Evolutionary conservation across 2,113 vertebrate species (phyloP).

Genomic region (Coreoperca whiteheadi): DNA sequence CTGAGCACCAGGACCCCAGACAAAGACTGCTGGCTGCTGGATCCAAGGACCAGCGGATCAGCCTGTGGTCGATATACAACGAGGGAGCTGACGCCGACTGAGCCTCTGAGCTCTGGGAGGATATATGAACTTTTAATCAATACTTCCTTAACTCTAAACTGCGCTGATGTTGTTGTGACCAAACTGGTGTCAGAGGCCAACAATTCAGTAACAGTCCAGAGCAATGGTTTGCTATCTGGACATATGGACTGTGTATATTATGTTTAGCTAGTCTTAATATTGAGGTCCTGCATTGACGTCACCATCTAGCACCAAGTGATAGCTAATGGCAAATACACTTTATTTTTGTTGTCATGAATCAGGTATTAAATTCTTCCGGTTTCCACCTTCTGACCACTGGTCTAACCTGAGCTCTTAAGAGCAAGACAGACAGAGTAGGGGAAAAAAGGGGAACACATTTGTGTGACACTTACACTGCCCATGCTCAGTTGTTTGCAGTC

Average conservation of each 20-base stretch:
- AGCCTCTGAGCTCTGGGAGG: conserved; percentile 33
- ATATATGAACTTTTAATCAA: conserved; percentile 9
- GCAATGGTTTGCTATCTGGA: neutral
- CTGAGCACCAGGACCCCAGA: conserved; percentile 79
- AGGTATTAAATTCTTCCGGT: neutral
- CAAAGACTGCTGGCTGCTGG: conserved; percentile 91
- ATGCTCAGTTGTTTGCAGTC: neutral
- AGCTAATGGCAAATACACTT: neutral
- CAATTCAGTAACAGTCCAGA: neutral
- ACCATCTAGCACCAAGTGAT: neutral
- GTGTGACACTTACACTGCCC: neutral
- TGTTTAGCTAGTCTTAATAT: neutral
- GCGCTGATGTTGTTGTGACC: neutral
- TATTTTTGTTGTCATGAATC: neutral
- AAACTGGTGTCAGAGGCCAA: neutral
- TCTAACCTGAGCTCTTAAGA: neutral
- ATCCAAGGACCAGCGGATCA: conserved; percentile 94
- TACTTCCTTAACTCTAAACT: neutral
- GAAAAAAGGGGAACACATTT: neutral
- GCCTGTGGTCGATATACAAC: conserved; percentile 93
- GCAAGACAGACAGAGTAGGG: neutral
- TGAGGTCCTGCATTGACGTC: neutral
- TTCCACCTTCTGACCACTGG: neutral
- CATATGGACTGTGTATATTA: neutral
- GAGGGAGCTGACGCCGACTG: conserved; percentile 57